phyloP scores from a whole-genome alignment of 2,888 invertebrate species.

The Mythimna albipuncta region DNA sequence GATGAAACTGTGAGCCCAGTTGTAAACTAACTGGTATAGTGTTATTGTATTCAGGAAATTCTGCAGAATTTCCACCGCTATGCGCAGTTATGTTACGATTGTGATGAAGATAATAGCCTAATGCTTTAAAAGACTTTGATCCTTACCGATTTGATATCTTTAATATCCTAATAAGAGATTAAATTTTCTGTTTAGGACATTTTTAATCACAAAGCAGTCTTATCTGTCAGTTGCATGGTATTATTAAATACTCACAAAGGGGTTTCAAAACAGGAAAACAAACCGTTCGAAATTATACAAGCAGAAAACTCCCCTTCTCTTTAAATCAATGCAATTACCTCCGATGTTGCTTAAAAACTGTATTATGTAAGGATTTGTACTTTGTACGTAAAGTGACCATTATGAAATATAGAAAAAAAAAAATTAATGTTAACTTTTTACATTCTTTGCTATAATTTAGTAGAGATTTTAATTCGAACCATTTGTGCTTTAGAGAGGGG shows the following conservation, averaged over 20 bases:
- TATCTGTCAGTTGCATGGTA: neutral
- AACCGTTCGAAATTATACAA: neutral
- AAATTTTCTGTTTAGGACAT: neutral
- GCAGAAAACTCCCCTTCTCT: no score
- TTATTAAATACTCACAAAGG: neutral
- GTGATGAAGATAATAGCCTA: neutral
- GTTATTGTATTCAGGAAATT: conserved; percentile 67
- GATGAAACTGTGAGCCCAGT: conserved; percentile 68
- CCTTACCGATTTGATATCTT: neutral
- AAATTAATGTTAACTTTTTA: conserved; percentile 41
- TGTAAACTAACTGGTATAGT: conserved; percentile 70
- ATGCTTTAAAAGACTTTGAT: neutral
- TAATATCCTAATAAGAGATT: neutral
- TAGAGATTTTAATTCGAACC: conserved; percentile 62
- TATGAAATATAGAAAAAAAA: conserved; percentile 44
- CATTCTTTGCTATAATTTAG: conserved; percentile 55
- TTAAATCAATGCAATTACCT: conserved; percentile 12
- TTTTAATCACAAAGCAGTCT: neutral
- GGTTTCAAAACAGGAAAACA: neutral
- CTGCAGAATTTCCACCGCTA: conserved; percentile 47
- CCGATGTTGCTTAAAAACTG: conserved; percentile 33
- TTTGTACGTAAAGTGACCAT: conserved; percentile 12
- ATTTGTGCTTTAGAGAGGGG: conserved; percentile 60
- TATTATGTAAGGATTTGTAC: conserved; percentile 10
- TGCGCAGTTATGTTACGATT: conserved; percentile 22